A percentile compares a stretch with the other conserved stretches of the same genome.
These are phyloP conservation scores for Lordiphosa mommai DNA, from an alignment of 1,140 invertebrate species.

Conservation along the genomic window DNA sequence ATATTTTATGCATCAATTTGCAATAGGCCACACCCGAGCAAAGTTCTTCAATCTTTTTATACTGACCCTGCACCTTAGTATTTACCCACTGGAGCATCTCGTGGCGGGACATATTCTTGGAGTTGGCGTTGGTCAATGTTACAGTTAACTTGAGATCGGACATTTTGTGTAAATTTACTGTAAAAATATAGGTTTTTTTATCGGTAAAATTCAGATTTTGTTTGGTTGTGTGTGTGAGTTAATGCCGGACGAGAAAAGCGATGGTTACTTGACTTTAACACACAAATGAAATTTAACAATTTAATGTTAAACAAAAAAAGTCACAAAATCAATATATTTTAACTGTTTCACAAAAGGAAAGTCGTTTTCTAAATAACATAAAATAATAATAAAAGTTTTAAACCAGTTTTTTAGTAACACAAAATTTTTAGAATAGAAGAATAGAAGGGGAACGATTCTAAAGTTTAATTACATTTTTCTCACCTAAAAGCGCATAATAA, in stretches of 20 bases:
- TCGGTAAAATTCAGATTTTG: too few relatives aligned
- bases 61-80: constrained; percentile 94
- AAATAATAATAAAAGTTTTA: too few relatives aligned
- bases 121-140: constrained; percentile 96
- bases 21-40: constrained; percentile 97
- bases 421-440: too few relatives aligned
- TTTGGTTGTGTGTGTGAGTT: background rate
- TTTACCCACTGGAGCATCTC: constrained; percentile 99
- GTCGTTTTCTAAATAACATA: too few relatives aligned
- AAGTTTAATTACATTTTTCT: too few relatives aligned
- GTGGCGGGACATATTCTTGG: constrained; percentile 98
- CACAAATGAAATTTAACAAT: too few relatives aligned
- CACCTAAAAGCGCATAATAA: too few relatives aligned
- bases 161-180: constrained; percentile 81
- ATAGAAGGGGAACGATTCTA: too few relatives aligned
- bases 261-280: background rate
- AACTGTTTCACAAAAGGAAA: too few relatives aligned
- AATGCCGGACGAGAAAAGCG: background rate
- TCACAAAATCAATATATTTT: too few relatives aligned
- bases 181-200: background rate
- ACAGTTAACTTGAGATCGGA: constrained; percentile 90
- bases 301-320: too few relatives aligned
- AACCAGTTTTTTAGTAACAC: too few relatives aligned
- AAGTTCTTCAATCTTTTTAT: constrained; percentile 98
- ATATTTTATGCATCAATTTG: constrained; percentile 99